These are phyloP conservation scores for Ernsta delagoae DNA, from an alignment of 2,888 invertebrate species.

Conservation along the genomic window DNA sequence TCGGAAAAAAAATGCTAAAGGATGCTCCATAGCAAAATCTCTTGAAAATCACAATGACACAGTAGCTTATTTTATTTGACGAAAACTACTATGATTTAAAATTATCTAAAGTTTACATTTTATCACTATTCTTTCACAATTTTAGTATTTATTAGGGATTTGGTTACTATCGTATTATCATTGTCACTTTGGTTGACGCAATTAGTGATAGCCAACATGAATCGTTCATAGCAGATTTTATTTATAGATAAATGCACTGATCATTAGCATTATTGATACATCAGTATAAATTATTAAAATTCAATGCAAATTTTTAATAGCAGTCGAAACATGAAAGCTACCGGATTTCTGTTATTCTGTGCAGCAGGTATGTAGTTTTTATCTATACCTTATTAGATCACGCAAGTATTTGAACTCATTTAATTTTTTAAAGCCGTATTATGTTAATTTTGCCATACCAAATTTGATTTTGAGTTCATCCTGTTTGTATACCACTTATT, in stretches of 20 bases:
- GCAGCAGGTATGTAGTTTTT: conserved; percentile 17
- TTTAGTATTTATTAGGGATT: no score
- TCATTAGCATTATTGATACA: not conserved
- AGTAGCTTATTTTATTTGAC: no score
- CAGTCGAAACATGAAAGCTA: conserved; percentile 17
- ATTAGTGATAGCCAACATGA: not conserved
- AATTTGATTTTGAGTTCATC: not conserved
- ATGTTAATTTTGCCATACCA: not conserved
- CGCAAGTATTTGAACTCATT: not conserved
- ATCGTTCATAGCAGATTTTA: not conserved
- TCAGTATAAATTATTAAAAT: conserved; percentile 4
- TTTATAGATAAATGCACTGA: conserved; percentile 1
- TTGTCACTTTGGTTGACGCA: not conserved
- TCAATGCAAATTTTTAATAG: not conserved
- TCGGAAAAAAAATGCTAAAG: no score
- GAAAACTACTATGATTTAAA: no score
- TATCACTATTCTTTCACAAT: no score
- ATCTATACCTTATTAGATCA: not conserved
- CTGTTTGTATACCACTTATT: not conserved
- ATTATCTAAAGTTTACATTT: no score
- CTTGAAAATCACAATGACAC: no score
- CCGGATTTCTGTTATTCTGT: conserved; percentile 12
- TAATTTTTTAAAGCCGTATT: not conserved
- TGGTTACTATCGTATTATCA: no score
- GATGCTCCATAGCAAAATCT: no score